phyloP scores from a whole-genome alignment of 2,113 vertebrate genomes.

The Progne subis region DNA sequence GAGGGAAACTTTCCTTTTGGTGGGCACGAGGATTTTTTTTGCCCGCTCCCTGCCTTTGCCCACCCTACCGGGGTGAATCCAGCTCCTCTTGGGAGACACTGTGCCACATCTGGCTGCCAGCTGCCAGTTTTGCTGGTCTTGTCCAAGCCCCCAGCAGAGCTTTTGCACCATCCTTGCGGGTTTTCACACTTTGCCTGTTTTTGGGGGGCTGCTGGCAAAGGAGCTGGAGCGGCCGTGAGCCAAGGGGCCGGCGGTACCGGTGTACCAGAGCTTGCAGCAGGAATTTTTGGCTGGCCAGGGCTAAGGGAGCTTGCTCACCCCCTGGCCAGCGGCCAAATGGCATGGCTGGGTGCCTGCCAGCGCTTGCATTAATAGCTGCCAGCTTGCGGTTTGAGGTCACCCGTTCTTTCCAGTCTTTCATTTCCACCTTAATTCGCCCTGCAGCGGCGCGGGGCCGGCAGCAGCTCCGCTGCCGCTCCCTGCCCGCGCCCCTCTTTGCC shows the following conservation, averaged over 20 bases:
- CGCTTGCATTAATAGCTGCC: neutral
- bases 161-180: rapidly evolving
- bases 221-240: neutral
- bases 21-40: neutral
- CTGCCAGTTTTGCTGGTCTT: rapidly evolving
- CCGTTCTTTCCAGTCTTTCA: slow-evolving; percentile 42
- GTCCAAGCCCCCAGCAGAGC: neutral
- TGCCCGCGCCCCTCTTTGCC: rapidly evolving
- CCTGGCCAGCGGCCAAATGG: slow-evolving; percentile 18
- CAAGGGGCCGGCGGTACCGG: rapidly evolving
- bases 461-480: neutral
- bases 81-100: neutral
- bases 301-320: neutral
- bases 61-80: rapidly evolving
- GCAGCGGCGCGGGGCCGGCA: neutral
- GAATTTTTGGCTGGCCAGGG: neutral
- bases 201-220: rapidly evolving
- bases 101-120: neutral
- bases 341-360: slow-evolving; percentile 39
- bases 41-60: neutral
- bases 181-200: neutral
- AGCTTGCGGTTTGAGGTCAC: slow-evolving; percentile 40
- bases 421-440: neutral
- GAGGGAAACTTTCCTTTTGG: neutral
- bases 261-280: neutral